A percentile compares a stretch with the other conserved stretches of the same genome.
Evolutionary conservation across 2,888 invertebrate species (phyloP).

Genomic region (Xestobium rufovillosum): DNA sequence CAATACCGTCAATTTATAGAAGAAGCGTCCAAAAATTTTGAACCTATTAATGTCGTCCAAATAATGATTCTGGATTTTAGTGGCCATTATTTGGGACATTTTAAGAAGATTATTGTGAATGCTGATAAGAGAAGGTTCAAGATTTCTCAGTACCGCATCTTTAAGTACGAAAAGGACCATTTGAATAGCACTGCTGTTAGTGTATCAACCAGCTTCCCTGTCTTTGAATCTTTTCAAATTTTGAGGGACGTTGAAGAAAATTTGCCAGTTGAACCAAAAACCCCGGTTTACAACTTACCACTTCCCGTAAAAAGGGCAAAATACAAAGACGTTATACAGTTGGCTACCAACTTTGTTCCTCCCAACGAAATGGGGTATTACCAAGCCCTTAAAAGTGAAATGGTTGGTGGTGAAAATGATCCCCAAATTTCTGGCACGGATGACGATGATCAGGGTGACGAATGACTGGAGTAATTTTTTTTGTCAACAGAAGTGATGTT

Average conservation of each 20-base stretch:
- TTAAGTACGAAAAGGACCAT: conserved; percentile 8
- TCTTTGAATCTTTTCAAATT: too few species aligned
- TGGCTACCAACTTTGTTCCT: conserved; percentile 11
- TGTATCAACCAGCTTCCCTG: too few species aligned
- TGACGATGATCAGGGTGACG: too few species aligned
- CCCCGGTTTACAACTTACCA: too few species aligned
- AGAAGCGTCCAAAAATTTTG: conserved; percentile 11
- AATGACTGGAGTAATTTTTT: neutral
- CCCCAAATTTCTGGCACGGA: too few species aligned
- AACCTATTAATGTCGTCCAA: conserved; percentile 10
- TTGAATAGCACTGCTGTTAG: conserved; percentile 6
- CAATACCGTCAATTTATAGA: conserved; percentile 12
- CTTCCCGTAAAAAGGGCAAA: conserved; percentile 12
- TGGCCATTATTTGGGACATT: conserved; percentile 9
- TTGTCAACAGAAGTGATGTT: too few species aligned
- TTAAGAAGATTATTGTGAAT: conserved; percentile 5
- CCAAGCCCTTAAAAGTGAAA: neutral
- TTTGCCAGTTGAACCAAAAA: too few species aligned
- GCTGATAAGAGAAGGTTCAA: conserved; percentile 10
- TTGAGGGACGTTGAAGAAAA: too few species aligned
- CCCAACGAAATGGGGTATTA: neutral
- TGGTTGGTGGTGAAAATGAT: neutral
- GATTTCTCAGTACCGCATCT: conserved; percentile 11
- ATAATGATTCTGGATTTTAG: conserved; percentile 12
- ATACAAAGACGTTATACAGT: conserved; percentile 13